phyloP scores from a whole-genome alignment of 2,888 invertebrate species.

The Ophioninae sp. region DNA sequence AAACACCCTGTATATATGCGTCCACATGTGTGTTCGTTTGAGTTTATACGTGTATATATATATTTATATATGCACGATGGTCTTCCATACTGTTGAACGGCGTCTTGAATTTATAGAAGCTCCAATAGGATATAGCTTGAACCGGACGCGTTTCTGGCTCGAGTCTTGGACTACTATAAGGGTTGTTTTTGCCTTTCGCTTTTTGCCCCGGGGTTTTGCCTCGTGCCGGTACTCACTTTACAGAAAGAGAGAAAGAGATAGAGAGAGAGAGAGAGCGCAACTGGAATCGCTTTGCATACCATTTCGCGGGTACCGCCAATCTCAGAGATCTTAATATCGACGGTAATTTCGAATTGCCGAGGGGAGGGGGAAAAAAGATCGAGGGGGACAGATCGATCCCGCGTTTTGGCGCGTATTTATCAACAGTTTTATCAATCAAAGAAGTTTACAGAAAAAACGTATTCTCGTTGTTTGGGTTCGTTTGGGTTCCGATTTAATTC shows the following conservation, averaged over 20 bases:
- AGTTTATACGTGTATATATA: neutral
- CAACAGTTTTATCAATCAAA: conserved; percentile 45
- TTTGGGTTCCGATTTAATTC: no score
- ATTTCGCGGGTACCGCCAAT: conserved; percentile 78
- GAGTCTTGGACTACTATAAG: conserved; percentile 51
- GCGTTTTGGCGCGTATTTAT: conserved; percentile 50
- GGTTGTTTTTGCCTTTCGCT: conserved; percentile 49
- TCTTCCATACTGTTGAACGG: conserved; percentile 62
- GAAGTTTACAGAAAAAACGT: conserved; percentile 45
- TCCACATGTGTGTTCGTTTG: no score
- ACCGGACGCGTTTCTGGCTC: conserved; percentile 70
- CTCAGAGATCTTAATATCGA: conserved; percentile 79
- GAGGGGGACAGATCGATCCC: conserved; percentile 50
- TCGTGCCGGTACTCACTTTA: neutral
- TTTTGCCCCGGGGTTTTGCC: conserved; percentile 20
- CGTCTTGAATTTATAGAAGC: conserved; percentile 74
- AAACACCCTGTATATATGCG: no score
- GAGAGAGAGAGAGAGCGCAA: conserved; percentile 42
- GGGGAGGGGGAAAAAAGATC: no score
- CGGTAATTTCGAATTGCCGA: conserved; percentile 75
- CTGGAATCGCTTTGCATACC: conserved; percentile 79
- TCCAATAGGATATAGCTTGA: conserved; percentile 67
- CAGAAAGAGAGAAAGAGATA: neutral
- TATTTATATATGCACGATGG: conserved; percentile 19
- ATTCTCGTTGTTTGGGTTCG: neutral